phyloP scores from a whole-genome alignment of 1,140 invertebrate species.

The Harpegnathos saltator region DNA sequence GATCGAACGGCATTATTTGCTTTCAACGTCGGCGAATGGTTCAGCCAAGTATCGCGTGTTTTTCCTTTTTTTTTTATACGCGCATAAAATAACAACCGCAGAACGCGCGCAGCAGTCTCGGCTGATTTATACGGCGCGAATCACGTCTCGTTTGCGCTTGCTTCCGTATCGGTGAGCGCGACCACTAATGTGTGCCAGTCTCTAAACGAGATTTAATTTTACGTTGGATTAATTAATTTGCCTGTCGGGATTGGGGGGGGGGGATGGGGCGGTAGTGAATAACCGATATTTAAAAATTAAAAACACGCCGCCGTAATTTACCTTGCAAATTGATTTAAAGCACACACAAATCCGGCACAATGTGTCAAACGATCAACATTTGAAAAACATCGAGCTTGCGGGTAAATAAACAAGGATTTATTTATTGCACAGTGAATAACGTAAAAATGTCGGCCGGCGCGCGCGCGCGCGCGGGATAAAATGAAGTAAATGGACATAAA shows the following conservation, averaged over 20 bases:
- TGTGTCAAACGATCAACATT: neutral
- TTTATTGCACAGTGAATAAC: constrained; percentile 17
- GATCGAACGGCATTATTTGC: constrained; percentile 39
- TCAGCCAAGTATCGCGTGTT: neutral
- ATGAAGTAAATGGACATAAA: constrained; percentile 14
- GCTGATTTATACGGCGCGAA: constrained; percentile 2
- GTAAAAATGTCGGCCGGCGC: constrained; percentile 3
- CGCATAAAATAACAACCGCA: neutral
- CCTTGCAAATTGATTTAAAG: constrained; percentile 20
- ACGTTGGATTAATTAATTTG: constrained; percentile 33
- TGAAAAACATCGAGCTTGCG: neutral
- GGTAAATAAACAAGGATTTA: neutral
- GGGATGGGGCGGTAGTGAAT: neutral
- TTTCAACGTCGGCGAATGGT: neutral
- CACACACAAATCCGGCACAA: neutral
- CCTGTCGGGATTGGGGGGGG: neutral
- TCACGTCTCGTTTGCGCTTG: constrained; percentile 11
- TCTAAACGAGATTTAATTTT: constrained; percentile 33
- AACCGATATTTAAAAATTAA: constrained; percentile 31
- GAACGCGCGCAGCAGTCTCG: neutral
- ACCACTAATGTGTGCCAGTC: neutral
- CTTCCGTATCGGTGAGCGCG: neutral
- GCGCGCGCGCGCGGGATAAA: neutral
- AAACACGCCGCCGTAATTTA: neutral
- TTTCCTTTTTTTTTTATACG: too few relatives aligned